A percentile compares a stretch with the other conserved stretches of the same genome.
Evolutionary conservation across 2,113 vertebrate genomes (phyloP).

Genomic region (Poicephalus gulielmi): DNA sequence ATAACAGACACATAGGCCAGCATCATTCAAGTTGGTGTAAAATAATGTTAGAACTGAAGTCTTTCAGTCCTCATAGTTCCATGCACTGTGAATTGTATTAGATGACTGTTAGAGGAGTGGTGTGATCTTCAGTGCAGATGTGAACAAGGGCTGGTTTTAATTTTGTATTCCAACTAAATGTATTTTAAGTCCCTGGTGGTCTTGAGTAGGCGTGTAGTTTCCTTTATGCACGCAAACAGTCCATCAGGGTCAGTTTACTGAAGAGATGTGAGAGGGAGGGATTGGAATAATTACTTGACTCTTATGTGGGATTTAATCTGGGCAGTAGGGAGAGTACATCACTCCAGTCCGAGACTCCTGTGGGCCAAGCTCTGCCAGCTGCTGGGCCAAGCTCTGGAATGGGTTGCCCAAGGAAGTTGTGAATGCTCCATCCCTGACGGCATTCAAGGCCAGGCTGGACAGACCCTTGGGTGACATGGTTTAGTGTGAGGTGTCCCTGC

Average conservation of each 20-base stretch:
- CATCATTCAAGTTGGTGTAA: not conserved
- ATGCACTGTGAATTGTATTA: not conserved
- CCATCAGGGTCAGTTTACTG: not conserved
- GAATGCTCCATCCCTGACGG: too few species aligned
- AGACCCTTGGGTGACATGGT: too few species aligned
- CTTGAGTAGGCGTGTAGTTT: not conserved
- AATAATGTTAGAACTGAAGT: not conserved
- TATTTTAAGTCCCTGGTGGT: not conserved
- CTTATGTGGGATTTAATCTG: rapidly evolving
- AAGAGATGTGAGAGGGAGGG: not conserved
- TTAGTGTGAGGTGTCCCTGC: too few species aligned
- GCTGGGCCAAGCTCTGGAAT: not conserved
- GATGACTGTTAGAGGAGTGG: not conserved
- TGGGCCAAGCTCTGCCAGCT: not conserved
- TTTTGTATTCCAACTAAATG: not conserved
- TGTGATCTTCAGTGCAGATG: rapidly evolving
- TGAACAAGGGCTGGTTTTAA: not conserved
- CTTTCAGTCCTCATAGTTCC: not conserved
- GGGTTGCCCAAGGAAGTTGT: too few species aligned
- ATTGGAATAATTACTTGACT: not conserved
- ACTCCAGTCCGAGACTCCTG: not conserved
- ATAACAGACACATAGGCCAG: not conserved
- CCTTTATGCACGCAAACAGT: not conserved
- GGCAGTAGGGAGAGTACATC: rapidly evolving
- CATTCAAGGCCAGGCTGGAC: too few species aligned